A percentile compares a stretch with the other conserved stretches of the same genome.
Evolutionary conservation across 2,797 vertebrate species (phyloP).

Genomic region (Dicrostonyx torquatus): DNA sequence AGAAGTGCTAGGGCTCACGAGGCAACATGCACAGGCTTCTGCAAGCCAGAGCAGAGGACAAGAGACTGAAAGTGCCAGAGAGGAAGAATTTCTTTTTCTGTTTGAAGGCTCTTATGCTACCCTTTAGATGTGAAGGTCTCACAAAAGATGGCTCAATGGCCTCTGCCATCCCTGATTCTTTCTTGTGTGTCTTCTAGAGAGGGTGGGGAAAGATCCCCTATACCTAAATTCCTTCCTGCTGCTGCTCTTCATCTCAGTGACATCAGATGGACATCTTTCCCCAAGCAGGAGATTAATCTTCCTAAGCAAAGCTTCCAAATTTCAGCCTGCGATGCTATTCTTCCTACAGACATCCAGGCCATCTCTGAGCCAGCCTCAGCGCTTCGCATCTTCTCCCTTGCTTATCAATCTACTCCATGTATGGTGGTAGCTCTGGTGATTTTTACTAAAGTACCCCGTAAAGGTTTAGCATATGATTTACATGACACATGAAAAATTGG

Average conservation of each 20-base stretch:
- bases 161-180: background rate
- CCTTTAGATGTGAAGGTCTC: background rate
- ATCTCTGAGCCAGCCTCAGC: background rate
- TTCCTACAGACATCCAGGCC: background rate
- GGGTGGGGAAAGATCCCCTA: background rate
- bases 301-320: background rate
- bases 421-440: background rate
- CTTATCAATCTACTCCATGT: rapidly evolving
- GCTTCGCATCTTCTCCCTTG: background rate
- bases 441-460: background rate
- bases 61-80: background rate
- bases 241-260: background rate
- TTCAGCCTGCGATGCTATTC: background rate
- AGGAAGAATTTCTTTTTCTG: background rate
- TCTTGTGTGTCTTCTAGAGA: background rate
- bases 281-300: background rate
- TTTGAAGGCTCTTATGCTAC: background rate
- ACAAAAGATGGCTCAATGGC: background rate
- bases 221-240: background rate
- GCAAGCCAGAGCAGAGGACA: background rate
- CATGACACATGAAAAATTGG: background rate
- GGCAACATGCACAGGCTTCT: background rate
- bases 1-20: background rate
- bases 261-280: background rate
- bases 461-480: background rate